phyloP scores from a whole-genome alignment of 2,888 invertebrate species.

The Hipparchia sbordonii region DNA sequence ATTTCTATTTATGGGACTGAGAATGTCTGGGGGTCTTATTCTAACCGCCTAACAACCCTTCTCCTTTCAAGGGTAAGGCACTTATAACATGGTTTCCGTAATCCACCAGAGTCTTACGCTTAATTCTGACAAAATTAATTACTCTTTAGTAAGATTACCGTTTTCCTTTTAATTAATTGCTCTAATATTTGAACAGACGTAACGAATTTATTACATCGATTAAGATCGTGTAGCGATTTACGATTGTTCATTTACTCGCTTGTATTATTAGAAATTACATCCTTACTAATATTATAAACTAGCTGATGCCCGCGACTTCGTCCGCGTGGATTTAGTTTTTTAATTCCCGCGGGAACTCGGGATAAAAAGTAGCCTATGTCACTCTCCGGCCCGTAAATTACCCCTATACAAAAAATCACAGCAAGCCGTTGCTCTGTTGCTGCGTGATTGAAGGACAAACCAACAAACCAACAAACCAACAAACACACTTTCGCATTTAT shows the following conservation, averaged over 20 bases:
- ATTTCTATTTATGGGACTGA: conserved; percentile 2
- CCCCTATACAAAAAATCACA: no score
- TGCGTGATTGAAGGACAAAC: no score
- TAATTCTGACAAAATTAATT: conserved; percentile 44
- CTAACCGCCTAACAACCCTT: conserved; percentile 27
- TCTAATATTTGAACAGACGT: conserved; percentile 48
- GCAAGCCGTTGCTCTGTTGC: no score
- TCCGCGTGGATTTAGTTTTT: no score
- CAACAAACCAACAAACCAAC: no score
- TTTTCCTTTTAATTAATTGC: conserved; percentile 46
- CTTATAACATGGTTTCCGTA: conserved; percentile 35
- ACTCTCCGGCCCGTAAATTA: no score
- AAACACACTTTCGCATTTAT: no score
- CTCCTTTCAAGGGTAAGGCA: conserved; percentile 22
- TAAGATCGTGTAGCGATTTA: conserved; percentile 44
- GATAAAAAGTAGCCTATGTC: no score
- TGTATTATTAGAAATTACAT: conserved; percentile 3
- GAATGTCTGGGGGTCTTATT: conserved; percentile 4
- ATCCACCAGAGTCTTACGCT: conserved; percentile 35
- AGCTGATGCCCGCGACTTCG: no score
- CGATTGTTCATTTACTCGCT: conserved; percentile 41
- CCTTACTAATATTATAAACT: no score
- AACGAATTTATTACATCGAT: conserved; percentile 48
- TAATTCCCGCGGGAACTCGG: no score
- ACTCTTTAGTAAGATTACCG: conserved; percentile 41